Conservation (phyloP, 1,140 invertebrate genomes). For the Bombus waltoni region DNA sequence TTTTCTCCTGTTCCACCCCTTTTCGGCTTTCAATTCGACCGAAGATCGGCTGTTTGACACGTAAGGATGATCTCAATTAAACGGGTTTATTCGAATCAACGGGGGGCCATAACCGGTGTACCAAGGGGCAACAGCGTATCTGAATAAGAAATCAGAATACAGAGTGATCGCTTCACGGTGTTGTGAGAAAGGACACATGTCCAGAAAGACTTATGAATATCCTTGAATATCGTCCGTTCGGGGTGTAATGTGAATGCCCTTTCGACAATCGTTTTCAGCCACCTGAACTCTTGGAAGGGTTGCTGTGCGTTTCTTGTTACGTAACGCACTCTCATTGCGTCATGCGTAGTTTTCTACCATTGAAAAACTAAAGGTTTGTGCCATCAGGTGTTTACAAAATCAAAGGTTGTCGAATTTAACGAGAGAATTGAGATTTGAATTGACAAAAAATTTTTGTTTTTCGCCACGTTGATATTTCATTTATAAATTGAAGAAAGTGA, state of each 20-base stretch:
- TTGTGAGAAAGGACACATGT: conserved; percentile 73
- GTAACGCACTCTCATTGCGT: conserved; percentile 26
- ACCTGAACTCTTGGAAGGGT: conserved; percentile 69
- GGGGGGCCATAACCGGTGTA: conserved; percentile 73
- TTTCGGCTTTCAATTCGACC: conserved; percentile 40
- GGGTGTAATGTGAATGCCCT: conserved; percentile 73
- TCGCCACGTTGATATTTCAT: not conserved
- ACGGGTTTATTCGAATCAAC: conserved; percentile 77
- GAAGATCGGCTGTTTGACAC: conserved; percentile 59
- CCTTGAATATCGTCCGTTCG: conserved; percentile 21
- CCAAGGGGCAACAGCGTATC: conserved; percentile 60
- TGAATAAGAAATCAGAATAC: conserved; percentile 74
- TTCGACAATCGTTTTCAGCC: conserved; percentile 69
- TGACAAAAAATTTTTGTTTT: too few relatives aligned
- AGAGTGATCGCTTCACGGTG: conserved; percentile 61
- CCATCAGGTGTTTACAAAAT: conserved; percentile 49
- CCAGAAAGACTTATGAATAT: conserved; percentile 48
- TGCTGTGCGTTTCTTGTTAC: conserved; percentile 53
- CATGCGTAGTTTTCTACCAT: conserved; percentile 1
- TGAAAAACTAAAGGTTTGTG: conserved; percentile 20
- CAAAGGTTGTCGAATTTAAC: not conserved
- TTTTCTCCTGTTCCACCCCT: conserved; percentile 9
- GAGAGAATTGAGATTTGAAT: not conserved
- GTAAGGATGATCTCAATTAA: conserved; percentile 78
- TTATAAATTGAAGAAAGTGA: not conserved